These are phyloP conservation scores for Manis pentadactyla DNA, from an alignment of 2,797 vertebrate genomes.

Conservation along the genomic window DNA sequence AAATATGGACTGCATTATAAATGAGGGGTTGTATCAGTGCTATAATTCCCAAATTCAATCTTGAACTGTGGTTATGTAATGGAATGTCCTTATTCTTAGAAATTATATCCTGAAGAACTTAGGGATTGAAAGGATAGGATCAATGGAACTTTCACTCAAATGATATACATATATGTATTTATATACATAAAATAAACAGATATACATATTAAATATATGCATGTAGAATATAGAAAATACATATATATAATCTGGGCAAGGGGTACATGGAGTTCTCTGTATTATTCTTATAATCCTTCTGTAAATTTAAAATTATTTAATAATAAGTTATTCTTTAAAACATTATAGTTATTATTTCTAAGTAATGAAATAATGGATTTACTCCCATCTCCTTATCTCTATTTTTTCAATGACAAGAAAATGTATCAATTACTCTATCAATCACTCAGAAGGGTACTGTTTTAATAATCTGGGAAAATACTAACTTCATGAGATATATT, in stretches of 20 bases:
- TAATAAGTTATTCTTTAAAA: background rate
- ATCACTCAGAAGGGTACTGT: background rate
- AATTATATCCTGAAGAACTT: background rate
- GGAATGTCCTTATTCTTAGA: background rate
- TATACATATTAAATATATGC: background rate
- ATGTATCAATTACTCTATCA: background rate
- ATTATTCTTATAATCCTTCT: background rate
- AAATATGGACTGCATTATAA: background rate
- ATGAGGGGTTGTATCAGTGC: background rate
- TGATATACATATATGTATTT: background rate
- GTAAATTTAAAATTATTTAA: constrained; percentile 16
- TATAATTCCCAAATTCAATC: background rate
- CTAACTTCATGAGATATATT: constrained; percentile 20
- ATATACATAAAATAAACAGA: background rate
- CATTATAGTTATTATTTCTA: background rate
- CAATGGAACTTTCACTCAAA: background rate
- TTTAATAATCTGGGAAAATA: background rate
- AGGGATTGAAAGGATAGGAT: background rate
- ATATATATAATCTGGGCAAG: background rate
- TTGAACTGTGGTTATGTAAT: background rate
- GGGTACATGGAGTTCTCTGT: background rate
- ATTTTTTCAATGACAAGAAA: constrained; percentile 17
- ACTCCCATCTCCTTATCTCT: background rate
- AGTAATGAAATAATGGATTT: background rate
- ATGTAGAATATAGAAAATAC: background rate